Evolutionary conservation across 2,113 vertebrate species (phyloP).

Genomic region (Pelecanoides urinatrix): DNA sequence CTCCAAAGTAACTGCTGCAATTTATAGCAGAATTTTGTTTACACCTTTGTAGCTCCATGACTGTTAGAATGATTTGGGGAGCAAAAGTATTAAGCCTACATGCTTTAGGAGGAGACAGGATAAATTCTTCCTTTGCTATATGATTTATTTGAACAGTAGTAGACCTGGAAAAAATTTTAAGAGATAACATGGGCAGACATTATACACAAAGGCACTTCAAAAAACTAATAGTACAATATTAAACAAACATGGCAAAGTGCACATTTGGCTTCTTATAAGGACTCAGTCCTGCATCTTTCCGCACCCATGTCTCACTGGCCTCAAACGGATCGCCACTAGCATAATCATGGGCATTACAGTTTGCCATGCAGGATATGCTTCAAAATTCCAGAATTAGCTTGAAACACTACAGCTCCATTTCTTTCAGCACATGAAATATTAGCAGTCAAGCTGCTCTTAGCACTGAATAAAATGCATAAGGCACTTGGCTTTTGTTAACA

Average conservation of each 20-base stretch:
- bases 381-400: background rate
- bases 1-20: background rate
- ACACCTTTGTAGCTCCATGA: background rate
- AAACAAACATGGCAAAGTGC: background rate
- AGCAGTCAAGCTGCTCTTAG: constrained; percentile 34
- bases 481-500: constrained; percentile 44
- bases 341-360: background rate
- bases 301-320: fast-evolving
- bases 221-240: background rate
- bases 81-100: background rate
- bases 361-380: background rate
- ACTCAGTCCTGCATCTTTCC: background rate
- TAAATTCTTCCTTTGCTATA: background rate
- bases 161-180: background rate
- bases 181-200: background rate
- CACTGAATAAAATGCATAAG: constrained; percentile 23
- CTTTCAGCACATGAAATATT: constrained; percentile 13
- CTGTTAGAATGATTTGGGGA: background rate
- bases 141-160: background rate
- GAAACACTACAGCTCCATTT: background rate
- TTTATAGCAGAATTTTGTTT: background rate
- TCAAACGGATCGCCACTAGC: background rate
- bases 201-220: background rate
- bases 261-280: background rate
- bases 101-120: background rate